Base-by-base conservation (phyloP, 2,888 invertebrate species). In the Phragmatobia fuliginosa region DNA sequence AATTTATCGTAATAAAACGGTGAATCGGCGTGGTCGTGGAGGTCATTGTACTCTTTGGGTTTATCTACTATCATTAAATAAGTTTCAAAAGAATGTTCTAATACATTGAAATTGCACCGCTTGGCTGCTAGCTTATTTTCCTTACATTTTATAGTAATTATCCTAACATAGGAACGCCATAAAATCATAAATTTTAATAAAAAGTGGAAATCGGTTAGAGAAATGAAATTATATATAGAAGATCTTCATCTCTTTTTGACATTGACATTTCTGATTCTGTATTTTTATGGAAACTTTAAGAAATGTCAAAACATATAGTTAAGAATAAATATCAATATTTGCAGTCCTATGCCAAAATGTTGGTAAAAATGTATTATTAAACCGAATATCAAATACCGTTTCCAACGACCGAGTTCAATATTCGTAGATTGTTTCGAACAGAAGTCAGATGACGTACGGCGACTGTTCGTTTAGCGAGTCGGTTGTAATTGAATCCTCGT, bases 401-500 rank as follows among this genome's bases (percentile, higher is more conserved):
- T 58, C 61, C 66, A 72, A 60, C 62, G 33, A 69, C 71, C 52
- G 72, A 78, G 80, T 78, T 77, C 78, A 79, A 79, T 66, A 76
- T 62, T 70, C 72, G 67, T 69, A 70, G 71, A 79, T 78, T 83
- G 74, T 81, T 75, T 73, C 75, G 73, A 72, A 71, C 58, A 69
- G 73, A 66, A 72, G 66, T 71, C 62, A 65, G 66, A 74, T 87
- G 88, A 88, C 87, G 88, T 81, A 82, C 74, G 79, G 77, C 79
- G 77, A 68, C 72, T 73, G 75, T 76, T 82, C 86, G 86, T 92
- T 93, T 94, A 94, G 92, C 93, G 87, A 83, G 84, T 76, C 76
- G 58, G 73, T 81, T 83, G 91, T 94, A 94, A 94, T 94, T 93
- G 94, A 90, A 94, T 92, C 91, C 94, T 84, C 94, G 94, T 94